Evolutionary conservation across 2,888 invertebrate genomes (phyloP).

Genomic region (Drosophila villosipedis): DNA sequence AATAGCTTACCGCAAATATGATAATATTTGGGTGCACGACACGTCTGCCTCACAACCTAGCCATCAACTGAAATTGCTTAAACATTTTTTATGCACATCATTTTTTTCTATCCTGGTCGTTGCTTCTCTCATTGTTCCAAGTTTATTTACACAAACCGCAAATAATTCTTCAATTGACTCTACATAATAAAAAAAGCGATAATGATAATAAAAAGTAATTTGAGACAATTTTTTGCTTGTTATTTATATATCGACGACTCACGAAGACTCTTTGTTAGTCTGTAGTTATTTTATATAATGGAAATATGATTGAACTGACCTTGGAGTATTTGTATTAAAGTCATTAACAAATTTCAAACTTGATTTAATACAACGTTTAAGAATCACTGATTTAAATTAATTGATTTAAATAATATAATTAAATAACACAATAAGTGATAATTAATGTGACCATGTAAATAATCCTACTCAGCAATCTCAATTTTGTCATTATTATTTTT

Average conservation of each 20-base stretch:
- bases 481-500: not conserved
- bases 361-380: not conserved
- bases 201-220: constrained; percentile 15
- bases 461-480: constrained; percentile 1
- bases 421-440: not conserved
- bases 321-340: not conserved
- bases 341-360: not conserved
- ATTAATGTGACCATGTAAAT: not conserved
- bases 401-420: not conserved
- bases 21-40: constrained; percentile 15
- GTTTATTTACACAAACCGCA: constrained; percentile 53
- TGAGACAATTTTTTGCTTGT: not conserved
- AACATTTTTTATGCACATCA: constrained; percentile 31
- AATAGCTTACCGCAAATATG: constrained; percentile 11
- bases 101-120: constrained; percentile 33
- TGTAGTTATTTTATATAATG: not conserved
- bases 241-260: not conserved
- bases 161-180: constrained; percentile 53
- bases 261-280: constrained; percentile 3
- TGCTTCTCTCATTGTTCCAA: constrained; percentile 31
- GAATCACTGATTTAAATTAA: not conserved
- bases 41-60: constrained; percentile 4
- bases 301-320: not conserved
- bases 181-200: constrained; percentile 31
- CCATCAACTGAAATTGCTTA: constrained; percentile 10